phyloP scores from a whole-genome alignment of 2,888 invertebrate species.

The Ceriagrion tenellum region DNA sequence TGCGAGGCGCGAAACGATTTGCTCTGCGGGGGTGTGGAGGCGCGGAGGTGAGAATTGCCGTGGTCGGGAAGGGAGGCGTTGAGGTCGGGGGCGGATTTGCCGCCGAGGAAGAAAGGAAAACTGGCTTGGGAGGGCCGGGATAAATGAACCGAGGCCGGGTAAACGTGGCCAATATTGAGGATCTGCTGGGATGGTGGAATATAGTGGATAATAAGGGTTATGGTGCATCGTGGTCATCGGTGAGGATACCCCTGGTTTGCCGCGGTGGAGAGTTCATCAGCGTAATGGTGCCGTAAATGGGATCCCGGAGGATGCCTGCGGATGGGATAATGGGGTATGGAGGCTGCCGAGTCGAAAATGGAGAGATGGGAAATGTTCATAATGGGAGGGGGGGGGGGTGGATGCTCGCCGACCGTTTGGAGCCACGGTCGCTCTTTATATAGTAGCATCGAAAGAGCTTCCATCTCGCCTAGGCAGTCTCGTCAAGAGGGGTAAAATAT shows the following conservation, averaged over 20 bases:
- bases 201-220: constrained; percentile 23
- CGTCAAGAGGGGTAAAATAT: neutral
- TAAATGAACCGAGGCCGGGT: neutral
- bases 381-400: neutral
- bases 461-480: neutral
- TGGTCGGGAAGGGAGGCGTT: neutral
- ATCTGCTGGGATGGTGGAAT: neutral
- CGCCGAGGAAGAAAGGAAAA: neutral
- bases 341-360: constrained; percentile 28
- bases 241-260: neutral
- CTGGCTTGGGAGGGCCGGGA: neutral
- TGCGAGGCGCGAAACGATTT: neutral
- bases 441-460: neutral
- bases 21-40: constrained; percentile 49
- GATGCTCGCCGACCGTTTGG: neutral
- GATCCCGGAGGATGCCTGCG: neutral
- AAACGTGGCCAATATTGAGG: neutral
- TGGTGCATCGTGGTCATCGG: constrained; percentile 19
- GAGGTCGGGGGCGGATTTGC: neutral
- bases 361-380: neutral
- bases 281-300: constrained; percentile 29
- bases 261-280: neutral
- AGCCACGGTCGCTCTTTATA: neutral
- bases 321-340: constrained; percentile 15
- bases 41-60: neutral